Base-by-base conservation (phyloP, 2,888 invertebrate genomes). In the Rhogogaster chlorosoma region DNA sequence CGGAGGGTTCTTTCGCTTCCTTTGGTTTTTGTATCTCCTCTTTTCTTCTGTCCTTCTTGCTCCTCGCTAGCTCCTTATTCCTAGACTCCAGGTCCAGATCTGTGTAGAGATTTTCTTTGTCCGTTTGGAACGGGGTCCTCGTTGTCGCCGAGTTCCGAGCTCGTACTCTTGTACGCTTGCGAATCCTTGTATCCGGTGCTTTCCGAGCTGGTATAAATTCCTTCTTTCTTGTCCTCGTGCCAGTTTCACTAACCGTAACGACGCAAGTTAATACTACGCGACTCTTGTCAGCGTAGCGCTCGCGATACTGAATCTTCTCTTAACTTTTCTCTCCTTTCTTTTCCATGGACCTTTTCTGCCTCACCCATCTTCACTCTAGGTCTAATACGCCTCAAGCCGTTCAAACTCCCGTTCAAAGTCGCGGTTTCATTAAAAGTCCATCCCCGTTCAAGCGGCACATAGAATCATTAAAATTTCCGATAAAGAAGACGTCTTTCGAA, bases 191-290 rank as follows among this genome's bases (percentile, higher is more conserved):
- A 77, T 77, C 77, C 77, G 77, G 77, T 77, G 45, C 29, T 53
- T 49, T 53, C 53, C 29, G 45, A 53, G 77, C 29, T 32, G 22
- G 77, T 77, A 77, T 77, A 77, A 77, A 77, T 77, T 77, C 77
- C 32, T 77, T 49, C 71, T 26, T 53, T 10, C 77, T 77, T n/a
- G 49, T 77, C 49, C 77, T 77, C 77, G 29, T 77, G 77, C 77
- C 77, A 77, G 49, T 77, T 77, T 77, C 77, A 77, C 32, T 53
- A 77, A 77, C 49, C 53, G 53, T 53, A 77, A 77, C 77, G 77
- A 77, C 6, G 77, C 49, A 26, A 77, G 49, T 53, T 77, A n/a
- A n/a, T n/a, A 45, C 38, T 73, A 36, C 36, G n/a, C 71, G 42
- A 42, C 10, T 49, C 32, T 53, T 77, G 6, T 77, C 45, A 7